Conservation (phyloP, 2,113 vertebrate genomes). For the Psophia crepitans region DNA sequence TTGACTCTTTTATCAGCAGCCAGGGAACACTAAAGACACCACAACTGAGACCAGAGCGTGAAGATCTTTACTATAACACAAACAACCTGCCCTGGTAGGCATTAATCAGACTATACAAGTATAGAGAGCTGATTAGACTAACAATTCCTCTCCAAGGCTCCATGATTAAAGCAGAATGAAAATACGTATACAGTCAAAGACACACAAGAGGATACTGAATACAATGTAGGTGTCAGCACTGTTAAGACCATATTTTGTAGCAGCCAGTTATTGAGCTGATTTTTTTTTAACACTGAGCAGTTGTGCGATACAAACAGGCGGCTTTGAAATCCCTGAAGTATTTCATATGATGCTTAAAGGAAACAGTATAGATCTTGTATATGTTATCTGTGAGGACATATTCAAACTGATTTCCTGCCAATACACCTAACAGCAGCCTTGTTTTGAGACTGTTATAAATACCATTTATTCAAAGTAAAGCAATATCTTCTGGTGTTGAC, state of each 20-base stretch:
- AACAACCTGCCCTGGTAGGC: not conserved
- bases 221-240: not conserved
- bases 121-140: slow-evolving; percentile 38
- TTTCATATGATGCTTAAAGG: not conserved
- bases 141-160: slow-evolving; percentile 50
- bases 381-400: accelerated
- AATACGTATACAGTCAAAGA: slow-evolving; percentile 13
- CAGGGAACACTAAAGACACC: slow-evolving; percentile 17
- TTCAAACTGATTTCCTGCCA: not conserved
- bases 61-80: slow-evolving; percentile 9
- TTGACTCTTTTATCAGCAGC: slow-evolving; percentile 11
- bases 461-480: not conserved
- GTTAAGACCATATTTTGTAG: not conserved
- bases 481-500: not conserved
- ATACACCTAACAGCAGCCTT: not conserved
- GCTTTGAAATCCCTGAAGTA: not conserved
- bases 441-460: not conserved
- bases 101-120: slow-evolving; percentile 42
- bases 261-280: not conserved
- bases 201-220: not conserved
- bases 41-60: not conserved
- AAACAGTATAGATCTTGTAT: not conserved
- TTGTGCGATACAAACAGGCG: not conserved
- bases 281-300: not conserved
- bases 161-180: slow-evolving; percentile 45